Base-by-base conservation (phyloP, 2,797 vertebrate species). In the Sebastes itinus region DNA sequence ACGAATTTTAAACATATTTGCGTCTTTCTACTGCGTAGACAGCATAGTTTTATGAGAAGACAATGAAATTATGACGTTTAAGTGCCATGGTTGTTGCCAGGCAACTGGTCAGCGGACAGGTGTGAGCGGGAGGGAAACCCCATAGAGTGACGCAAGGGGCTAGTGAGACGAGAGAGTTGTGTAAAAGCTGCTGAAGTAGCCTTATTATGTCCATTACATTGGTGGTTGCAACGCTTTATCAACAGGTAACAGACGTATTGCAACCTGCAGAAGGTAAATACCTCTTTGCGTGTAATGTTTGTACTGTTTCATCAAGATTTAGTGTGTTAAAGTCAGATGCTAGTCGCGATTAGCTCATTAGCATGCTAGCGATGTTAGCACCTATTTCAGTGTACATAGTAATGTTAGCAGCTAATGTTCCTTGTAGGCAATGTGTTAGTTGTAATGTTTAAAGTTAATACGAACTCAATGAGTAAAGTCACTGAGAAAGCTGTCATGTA, bases 91-190 rank as follows among this genome's bases (percentile, higher is more conserved):
- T 28, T 59, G 16, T 30, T 27, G 2, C 4, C 23, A 42, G 13
- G 38, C 35, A 56, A 56, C 55, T 1, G 16, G 22, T 56, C 54
- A 13, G 20, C 49, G 55, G 12, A 56, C 23, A 58, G 7, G 13
- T 58, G 23, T 13, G 23, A 25, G 23, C 55, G 6, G 23, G 23
- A 27, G 13, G 55, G 25, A 23, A 58, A 25, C 55, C 54, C 55
- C 23, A 23, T 25, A 25, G 55, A 56, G 55, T 56, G 55, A 25
- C 2, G 55, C 55, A 13, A 25, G 6, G 14, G 25, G 22, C n/a
- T 6, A 46, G 0, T 7, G 42, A 46, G 42, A 46, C 0, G 42
- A 46, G 16, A 2, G 0, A 46, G 22, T 13, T 25, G 6, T 59
- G 56, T 16, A 59, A 9, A 59, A 27, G 55, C 25, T 59, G 56